A percentile compares a stretch with the other conserved stretches of the same genome.
Conservation (phyloP, 2,113 vertebrate species). For the Jaculus jaculus region DNA sequence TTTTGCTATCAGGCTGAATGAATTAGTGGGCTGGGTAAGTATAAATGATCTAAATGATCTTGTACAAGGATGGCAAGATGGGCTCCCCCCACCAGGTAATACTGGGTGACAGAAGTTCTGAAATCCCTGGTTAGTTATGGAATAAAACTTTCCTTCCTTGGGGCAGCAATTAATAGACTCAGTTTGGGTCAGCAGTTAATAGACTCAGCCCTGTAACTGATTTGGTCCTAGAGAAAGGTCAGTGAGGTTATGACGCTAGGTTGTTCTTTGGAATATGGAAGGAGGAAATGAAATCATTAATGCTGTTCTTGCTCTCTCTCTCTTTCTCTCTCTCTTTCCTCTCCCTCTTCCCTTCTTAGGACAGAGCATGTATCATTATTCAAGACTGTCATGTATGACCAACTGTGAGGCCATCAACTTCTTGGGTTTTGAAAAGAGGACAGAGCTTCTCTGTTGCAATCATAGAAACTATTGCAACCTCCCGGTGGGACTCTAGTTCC, state of each 20-base stretch:
- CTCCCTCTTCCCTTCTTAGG: slow-evolving; percentile 36
- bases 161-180: not conserved
- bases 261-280: not conserved
- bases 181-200: not conserved
- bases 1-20: not conserved
- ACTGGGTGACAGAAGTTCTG: not conserved
- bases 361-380: slow-evolving; percentile 64
- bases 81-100: not conserved
- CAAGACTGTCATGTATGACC: slow-evolving; percentile 69
- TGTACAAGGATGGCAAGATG: not conserved
- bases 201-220: not conserved
- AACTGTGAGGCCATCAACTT: slow-evolving; percentile 74
- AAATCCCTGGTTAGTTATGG: not conserved
- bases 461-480: slow-evolving; percentile 67
- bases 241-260: not conserved
- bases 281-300: not conserved
- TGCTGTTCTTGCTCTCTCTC: not conserved
- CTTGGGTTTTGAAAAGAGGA: slow-evolving; percentile 49
- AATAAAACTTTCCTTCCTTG: not conserved
- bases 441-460: slow-evolving; percentile 67
- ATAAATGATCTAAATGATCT: not conserved
- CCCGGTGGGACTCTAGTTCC: slow-evolving; percentile 53
- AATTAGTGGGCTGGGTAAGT: not conserved
- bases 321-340: not conserved
- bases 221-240: not conserved